phyloP scores from a whole-genome alignment of 2,797 vertebrate genomes.

The Amblyopsis hoosieri region DNA sequence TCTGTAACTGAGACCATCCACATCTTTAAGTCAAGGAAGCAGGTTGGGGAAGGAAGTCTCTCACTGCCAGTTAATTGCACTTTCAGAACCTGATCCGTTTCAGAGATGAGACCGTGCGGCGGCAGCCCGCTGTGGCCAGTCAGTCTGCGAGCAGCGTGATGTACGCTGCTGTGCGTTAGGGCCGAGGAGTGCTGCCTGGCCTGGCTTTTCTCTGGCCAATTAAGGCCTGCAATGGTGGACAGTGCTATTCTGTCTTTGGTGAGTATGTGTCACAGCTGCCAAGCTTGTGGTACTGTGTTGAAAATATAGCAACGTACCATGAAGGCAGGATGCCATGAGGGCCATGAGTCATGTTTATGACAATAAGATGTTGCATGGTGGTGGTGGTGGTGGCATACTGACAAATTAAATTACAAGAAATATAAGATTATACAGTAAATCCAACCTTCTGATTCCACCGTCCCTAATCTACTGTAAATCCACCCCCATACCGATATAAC shows the following conservation, averaged over 20 bases:
- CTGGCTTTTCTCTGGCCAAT: slow-evolving; percentile 78
- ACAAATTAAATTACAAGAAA: too few species aligned
- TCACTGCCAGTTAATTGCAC: slow-evolving; percentile 59
- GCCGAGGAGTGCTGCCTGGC: slow-evolving; percentile 53
- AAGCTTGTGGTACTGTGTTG: too few species aligned
- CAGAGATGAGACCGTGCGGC: slow-evolving; percentile 40
- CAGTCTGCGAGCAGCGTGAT: slow-evolving; percentile 54
- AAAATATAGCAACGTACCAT: too few species aligned
- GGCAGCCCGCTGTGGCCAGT: slow-evolving; percentile 48
- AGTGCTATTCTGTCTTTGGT: slow-evolving; percentile 24
- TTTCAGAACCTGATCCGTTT: slow-evolving; percentile 57
- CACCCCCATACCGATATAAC: too few species aligned
- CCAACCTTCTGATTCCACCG: too few species aligned
- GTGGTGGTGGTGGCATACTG: too few species aligned
- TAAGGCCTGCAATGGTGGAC: slow-evolving; percentile 65
- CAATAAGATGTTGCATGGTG: too few species aligned
- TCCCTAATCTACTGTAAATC: too few species aligned
- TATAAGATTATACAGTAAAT: too few species aligned
- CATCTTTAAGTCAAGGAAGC: slow-evolving; percentile 25
- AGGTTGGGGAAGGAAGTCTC: slow-evolving; percentile 41
- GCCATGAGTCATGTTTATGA: too few species aligned
- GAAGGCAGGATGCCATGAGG: too few species aligned
- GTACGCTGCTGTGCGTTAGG: slow-evolving; percentile 55
- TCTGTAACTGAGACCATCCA: slow-evolving; percentile 6
- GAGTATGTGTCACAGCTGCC: too few species aligned